Evolutionary conservation across 2,113 vertebrate genomes (phyloP).

Genomic region (Anguilla japonica): DNA sequence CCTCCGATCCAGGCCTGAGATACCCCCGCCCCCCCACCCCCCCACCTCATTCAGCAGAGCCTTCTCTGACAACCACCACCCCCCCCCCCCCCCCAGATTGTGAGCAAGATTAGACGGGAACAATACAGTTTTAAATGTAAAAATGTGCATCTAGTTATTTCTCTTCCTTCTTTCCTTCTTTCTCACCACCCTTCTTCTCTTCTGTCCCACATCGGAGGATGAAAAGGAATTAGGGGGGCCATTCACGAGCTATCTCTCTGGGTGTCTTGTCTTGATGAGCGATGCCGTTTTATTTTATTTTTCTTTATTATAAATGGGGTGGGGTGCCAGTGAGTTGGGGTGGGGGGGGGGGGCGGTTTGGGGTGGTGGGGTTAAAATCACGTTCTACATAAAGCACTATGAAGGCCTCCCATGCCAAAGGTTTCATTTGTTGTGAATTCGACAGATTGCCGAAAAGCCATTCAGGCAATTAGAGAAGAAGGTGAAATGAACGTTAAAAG

Average conservation of each 20-base stretch:
- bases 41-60: neutral
- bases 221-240: conserved; percentile 39
- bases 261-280: conserved; percentile 76
- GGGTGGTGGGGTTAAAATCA: neutral
- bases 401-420: neutral
- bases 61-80: conserved; percentile 5
- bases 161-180: conserved; percentile 59
- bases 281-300: conserved; percentile 42
- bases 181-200: conserved; percentile 44
- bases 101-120: conserved; percentile 96
- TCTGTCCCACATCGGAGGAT: conserved; percentile 38
- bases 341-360: too few relatives aligned
- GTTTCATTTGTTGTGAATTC: neutral
- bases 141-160: conserved; percentile 91
- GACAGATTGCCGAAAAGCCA: neutral
- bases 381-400: neutral
- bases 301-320: conserved; percentile 39
- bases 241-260: conserved; percentile 85
- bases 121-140: conserved; percentile 97
- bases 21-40: conserved; percentile 60
- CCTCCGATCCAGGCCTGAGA: conserved; percentile 74
- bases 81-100: conserved; percentile 81
- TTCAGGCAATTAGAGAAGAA: neutral
- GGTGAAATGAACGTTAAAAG: neutral
- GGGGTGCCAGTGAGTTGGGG: neutral